phyloP scores from a whole-genome alignment of 2,113 vertebrate species.

The Nipponia nippon region DNA sequence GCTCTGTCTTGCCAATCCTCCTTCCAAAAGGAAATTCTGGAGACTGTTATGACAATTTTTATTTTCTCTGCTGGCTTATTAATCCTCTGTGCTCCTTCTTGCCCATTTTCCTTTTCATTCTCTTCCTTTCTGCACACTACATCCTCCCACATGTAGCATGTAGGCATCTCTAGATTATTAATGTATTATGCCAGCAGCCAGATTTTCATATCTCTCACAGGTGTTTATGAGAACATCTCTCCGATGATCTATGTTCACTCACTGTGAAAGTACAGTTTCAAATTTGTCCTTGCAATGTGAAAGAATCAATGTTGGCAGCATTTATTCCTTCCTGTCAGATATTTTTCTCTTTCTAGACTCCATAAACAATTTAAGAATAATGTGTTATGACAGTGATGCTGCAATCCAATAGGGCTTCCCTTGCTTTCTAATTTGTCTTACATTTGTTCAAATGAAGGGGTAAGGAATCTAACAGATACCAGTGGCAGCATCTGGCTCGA shows the following conservation, averaged over 20 bases:
- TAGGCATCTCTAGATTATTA: not conserved
- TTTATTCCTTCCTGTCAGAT: constrained; percentile 36
- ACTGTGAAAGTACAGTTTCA: constrained; percentile 16
- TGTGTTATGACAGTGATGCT: constrained; percentile 24
- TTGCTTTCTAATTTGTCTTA: constrained; percentile 48
- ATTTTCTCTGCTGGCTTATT: not conserved
- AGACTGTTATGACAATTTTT: not conserved
- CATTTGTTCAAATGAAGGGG: constrained; percentile 13
- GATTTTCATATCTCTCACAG: not conserved
- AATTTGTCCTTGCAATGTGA: constrained; percentile 57
- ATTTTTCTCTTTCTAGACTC: constrained; percentile 26
- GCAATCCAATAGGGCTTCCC: not conserved
- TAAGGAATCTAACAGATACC: not conserved
- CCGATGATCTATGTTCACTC: not conserved
- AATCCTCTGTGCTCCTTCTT: not conserved
- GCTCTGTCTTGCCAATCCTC: not conserved
- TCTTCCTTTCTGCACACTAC: not conserved
- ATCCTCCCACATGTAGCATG: not conserved
- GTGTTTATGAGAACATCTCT: constrained; percentile 20
- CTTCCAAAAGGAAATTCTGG: not conserved
- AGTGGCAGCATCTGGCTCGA: not conserved
- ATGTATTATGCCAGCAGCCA: not conserved
- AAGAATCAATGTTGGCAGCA: constrained; percentile 44
- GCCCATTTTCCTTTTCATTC: not conserved
- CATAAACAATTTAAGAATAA: constrained; percentile 47